Evolutionary conservation across 1,140 invertebrate genomes (phyloP).

Genomic region (Pseudobourletiella spinata): DNA sequence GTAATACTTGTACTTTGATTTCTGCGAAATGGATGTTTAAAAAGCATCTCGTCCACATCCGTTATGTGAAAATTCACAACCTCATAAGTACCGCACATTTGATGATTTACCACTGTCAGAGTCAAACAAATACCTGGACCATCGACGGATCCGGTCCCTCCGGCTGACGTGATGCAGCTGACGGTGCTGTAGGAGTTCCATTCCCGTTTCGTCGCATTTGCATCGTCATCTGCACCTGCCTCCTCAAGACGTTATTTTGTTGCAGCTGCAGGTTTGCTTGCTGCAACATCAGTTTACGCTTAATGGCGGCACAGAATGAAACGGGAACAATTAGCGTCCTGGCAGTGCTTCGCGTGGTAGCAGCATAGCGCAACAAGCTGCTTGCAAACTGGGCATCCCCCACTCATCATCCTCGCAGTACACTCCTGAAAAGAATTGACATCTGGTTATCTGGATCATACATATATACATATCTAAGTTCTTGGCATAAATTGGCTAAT

Average conservation of each 20-base stretch:
- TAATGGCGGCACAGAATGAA: constrained; percentile 96
- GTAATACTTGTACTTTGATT: no score
- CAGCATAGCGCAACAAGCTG: constrained; percentile 96
- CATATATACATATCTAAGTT: no score
- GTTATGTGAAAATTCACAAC: no score
- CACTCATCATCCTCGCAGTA: constrained; percentile 87
- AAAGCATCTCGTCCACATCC: no score
- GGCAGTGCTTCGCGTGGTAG: constrained; percentile 98
- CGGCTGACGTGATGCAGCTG: constrained; percentile 23
- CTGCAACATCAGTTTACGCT: constrained; percentile 93
- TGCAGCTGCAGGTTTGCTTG: constrained; percentile 85
- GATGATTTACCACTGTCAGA: no score
- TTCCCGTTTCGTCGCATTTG: constrained; percentile 36
- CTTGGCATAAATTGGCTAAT: no score
- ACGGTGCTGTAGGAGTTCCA: constrained; percentile 27
- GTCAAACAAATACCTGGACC: no score
- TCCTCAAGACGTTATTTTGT: constrained; percentile 69
- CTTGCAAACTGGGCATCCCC: constrained; percentile 96
- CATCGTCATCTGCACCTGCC: constrained; percentile 88
- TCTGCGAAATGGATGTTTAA: no score
- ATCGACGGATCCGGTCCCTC: constrained; percentile 14
- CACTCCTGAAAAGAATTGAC: no score
- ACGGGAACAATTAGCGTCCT: constrained; percentile 91
- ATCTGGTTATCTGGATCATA: constrained; percentile 86
- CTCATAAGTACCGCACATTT: no score